Conservation (phyloP, 2,113 vertebrate species). For the Corydoras maculifer region DNA sequence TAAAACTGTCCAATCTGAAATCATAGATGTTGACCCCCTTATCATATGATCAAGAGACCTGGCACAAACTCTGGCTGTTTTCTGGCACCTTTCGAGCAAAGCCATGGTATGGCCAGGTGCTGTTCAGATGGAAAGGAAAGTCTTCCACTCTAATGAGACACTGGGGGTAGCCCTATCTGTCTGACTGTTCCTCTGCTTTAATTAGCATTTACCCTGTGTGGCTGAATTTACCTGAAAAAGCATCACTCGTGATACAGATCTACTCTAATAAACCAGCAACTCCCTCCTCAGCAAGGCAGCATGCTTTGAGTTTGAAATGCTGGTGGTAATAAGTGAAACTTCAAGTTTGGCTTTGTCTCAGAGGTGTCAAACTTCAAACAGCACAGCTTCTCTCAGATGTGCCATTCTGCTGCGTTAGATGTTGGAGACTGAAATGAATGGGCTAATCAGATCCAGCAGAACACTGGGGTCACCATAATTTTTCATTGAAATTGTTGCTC, state of each 20-base stretch:
- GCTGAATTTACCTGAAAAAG: neutral
- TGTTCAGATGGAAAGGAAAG: neutral
- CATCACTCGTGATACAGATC: slow-evolving; percentile 14
- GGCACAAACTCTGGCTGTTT: neutral
- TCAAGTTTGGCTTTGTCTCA: neutral
- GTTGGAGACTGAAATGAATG: slow-evolving; percentile 15
- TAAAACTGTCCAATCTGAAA: slow-evolving; percentile 38
- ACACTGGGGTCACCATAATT: neutral
- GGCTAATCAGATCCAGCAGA: slow-evolving; percentile 16
- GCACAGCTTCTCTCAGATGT: slow-evolving; percentile 18
- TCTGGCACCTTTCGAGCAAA: neutral
- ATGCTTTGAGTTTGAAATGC: neutral
- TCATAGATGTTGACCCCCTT: slow-evolving; percentile 46
- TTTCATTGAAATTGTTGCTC: too few relatives aligned
- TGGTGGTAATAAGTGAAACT: neutral
- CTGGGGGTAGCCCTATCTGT: neutral
- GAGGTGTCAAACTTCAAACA: slow-evolving; percentile 28
- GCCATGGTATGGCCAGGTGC: slow-evolving; percentile 10
- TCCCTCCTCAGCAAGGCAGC: slow-evolving; percentile 3
- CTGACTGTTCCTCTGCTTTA: slow-evolving; percentile 7
- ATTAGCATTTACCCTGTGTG: slow-evolving; percentile 10
- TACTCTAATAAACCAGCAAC: slow-evolving; percentile 20
- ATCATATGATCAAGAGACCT: slow-evolving; percentile 40
- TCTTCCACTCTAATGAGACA: slow-evolving; percentile 1
- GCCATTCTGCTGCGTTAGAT: slow-evolving; percentile 9